phyloP scores from a whole-genome alignment of 2,888 invertebrate genomes.

The Aethes cnicana region DNA sequence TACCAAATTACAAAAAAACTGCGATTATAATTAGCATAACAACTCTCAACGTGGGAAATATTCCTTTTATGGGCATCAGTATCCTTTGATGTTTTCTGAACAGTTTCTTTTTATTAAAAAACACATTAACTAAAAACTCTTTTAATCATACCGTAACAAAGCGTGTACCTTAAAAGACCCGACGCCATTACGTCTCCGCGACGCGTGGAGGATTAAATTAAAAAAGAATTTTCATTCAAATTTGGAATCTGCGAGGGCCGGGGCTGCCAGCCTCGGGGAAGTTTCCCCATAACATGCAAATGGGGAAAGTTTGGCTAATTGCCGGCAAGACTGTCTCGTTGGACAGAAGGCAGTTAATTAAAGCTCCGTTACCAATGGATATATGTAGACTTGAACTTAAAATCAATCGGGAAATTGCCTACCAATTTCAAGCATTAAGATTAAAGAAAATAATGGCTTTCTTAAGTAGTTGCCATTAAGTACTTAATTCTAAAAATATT shows the following conservation, averaged over 20 bases:
- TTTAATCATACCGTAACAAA: constrained; percentile 20
- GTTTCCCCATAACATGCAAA: constrained; percentile 78
- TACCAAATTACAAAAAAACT: no score
- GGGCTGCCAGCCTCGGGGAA: constrained; percentile 48
- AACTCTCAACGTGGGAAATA: no score
- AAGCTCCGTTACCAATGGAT: constrained; percentile 45
- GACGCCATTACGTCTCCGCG: constrained; percentile 24
- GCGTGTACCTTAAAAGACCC: constrained; percentile 14
- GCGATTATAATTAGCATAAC: no score
- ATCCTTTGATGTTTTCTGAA: no score
- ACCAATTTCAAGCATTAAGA: neutral
- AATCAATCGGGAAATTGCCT: constrained; percentile 1
- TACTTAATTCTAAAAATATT: no score
- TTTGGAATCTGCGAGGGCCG: constrained; percentile 48
- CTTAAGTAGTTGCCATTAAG: neutral
- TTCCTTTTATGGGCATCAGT: no score
- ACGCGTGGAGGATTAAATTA: constrained; percentile 47
- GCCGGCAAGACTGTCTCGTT: constrained; percentile 55
- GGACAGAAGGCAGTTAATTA: constrained; percentile 53
- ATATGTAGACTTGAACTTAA: constrained; percentile 2
- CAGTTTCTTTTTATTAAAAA: no score
- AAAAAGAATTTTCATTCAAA: constrained; percentile 62
- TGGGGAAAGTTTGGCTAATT: constrained; percentile 69
- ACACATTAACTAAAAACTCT: constrained; percentile 12
- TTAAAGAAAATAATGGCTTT: neutral